These are phyloP conservation scores for Heliconius sara DNA, from an alignment of 2,888 invertebrate species.

Conservation along the genomic window DNA sequence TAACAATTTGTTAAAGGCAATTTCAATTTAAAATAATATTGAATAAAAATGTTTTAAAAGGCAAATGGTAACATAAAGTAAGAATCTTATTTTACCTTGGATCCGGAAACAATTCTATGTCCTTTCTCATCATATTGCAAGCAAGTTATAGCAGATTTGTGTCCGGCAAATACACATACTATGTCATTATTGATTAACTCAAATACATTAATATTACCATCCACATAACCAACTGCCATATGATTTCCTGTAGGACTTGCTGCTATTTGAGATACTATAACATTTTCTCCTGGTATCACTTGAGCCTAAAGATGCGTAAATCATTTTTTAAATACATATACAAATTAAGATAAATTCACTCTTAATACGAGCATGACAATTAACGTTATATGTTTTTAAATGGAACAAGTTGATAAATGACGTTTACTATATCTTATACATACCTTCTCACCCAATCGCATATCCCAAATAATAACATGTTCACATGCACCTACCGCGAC, in stretches of 20 bases:
- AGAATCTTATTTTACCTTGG: conserved; percentile 82
- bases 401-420: neutral
- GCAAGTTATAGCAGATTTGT: conserved; percentile 92
- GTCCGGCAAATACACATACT: conserved; percentile 91
- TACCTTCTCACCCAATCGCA: conserved; percentile 92
- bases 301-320: conserved; percentile 83
- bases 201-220: conserved; percentile 94
- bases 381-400: neutral
- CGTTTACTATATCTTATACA: conserved; percentile 23
- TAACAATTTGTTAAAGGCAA: no score
- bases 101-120: conserved; percentile 93
- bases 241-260: conserved; percentile 90
- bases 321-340: neutral
- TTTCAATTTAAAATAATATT: no score
- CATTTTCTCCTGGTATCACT: conserved; percentile 91
- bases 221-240: conserved; percentile 95
- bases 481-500: conserved; percentile 97
- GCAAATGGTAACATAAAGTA: neutral
- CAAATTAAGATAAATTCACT: neutral
- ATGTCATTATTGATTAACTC: conserved; percentile 89
- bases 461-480: conserved; percentile 97
- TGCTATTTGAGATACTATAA: conserved; percentile 90
- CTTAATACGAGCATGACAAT: neutral
- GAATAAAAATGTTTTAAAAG: no score
- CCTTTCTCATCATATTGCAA: conserved; percentile 93